These are phyloP conservation scores for Hestina assimilis DNA, from an alignment of 1,140 invertebrate species.

Conservation along the genomic window DNA sequence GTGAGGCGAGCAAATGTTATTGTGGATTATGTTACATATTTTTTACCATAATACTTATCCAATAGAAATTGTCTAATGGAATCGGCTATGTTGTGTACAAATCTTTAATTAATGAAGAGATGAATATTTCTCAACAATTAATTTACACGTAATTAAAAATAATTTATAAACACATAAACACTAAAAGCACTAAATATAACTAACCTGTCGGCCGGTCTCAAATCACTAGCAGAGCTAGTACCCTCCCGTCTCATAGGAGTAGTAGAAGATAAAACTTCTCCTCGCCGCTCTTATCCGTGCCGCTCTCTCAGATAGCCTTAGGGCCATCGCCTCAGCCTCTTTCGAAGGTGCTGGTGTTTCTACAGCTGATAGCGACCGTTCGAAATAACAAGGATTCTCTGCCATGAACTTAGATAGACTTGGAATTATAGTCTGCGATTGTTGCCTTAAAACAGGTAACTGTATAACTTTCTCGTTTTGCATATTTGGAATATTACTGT, in stretches of 20 bases:
- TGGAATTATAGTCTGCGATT: constrained; percentile 51
- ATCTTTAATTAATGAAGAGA: no score
- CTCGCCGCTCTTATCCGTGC: constrained; percentile 81
- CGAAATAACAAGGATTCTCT: constrained; percentile 47
- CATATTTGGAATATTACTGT: constrained; percentile 29
- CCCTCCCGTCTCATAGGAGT: constrained; percentile 58
- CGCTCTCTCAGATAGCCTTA: constrained; percentile 70
- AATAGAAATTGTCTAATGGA: no score
- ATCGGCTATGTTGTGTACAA: no score
- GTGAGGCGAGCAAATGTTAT: no score
- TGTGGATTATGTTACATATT: no score
- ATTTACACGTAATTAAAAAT: no score
- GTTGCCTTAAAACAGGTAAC: constrained; percentile 46
- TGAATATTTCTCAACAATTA: no score
- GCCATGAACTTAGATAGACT: constrained; percentile 45
- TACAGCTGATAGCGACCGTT: constrained; percentile 55
- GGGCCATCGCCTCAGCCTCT: constrained; percentile 30
- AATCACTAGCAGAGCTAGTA: constrained; percentile 65
- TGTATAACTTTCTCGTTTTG: constrained; percentile 4
- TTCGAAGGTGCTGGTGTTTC: constrained; percentile 29
- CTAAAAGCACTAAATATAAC: neutral
- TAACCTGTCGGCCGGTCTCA: constrained; percentile 67
- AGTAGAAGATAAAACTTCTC: constrained; percentile 79
- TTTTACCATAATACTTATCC: no score
- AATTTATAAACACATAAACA: neutral